A percentile compares a stretch with the other conserved stretches of the same genome.
Conservation (phyloP, 2,888 invertebrate species). For the Incurvaria masculella region DNA sequence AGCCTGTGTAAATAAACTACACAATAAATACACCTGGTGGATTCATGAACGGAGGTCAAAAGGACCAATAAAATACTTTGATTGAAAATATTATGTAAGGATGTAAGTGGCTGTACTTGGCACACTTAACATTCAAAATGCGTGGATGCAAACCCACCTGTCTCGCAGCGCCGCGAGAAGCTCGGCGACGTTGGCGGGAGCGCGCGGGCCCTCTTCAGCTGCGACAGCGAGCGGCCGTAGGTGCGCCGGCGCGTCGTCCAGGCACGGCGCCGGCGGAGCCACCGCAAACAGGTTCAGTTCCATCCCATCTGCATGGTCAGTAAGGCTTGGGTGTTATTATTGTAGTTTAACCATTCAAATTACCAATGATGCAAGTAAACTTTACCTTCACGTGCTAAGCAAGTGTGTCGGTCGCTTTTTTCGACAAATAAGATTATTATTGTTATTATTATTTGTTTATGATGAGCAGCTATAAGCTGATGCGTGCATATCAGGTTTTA, state of each 20-base stretch:
- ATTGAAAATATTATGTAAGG: too few species aligned
- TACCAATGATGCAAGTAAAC: background rate
- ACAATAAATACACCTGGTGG: too few species aligned
- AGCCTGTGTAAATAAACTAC: too few species aligned
- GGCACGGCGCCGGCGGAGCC: slow-evolving; percentile 28
- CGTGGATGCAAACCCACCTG: too few species aligned
- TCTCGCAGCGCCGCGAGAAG: slow-evolving; percentile 28
- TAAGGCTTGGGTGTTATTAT: background rate
- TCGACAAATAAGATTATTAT: background rate
- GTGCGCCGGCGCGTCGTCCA: slow-evolving; percentile 27
- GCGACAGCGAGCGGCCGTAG: slow-evolving; percentile 30
- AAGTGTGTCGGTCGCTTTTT: background rate
- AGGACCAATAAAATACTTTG: too few species aligned
- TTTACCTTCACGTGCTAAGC: background rate
- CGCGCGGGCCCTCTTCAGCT: slow-evolving; percentile 14
- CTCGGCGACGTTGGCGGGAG: slow-evolving; percentile 26
- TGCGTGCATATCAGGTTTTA: too few species aligned
- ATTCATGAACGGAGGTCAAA: too few species aligned
- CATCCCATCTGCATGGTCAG: slow-evolving; percentile 8
- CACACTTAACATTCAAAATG: too few species aligned
- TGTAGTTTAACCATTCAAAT: too few species aligned
- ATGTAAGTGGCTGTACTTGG: too few species aligned
- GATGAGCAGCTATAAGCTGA: too few species aligned
- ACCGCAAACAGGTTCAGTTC: slow-evolving; percentile 43
- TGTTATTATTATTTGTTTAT: too few species aligned